Conservation (phyloP, 64 coral and sea anemone genomes). For the Actinia equina region DNA sequence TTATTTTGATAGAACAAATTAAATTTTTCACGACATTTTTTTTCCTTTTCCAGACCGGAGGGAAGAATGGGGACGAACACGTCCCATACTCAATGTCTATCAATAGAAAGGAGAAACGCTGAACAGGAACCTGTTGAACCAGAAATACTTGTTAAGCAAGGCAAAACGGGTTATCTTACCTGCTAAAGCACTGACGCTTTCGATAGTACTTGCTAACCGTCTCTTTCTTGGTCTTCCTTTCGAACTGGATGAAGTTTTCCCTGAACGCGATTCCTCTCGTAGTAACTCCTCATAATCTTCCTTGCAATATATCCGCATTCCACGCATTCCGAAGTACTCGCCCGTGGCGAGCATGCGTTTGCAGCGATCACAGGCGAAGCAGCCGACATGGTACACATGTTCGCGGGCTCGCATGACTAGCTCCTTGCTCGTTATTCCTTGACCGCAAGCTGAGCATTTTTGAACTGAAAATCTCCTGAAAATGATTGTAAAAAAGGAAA, state of each 20-base stretch:
- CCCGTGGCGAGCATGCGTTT: constrained; percentile 97
- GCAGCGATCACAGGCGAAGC: constrained; percentile 98
- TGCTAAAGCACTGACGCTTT: constrained; percentile 58
- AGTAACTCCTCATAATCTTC: constrained; percentile 80
- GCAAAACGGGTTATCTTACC: constrained; percentile 30
- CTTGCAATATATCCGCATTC: constrained; percentile 85
- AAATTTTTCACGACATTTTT: too few species aligned
- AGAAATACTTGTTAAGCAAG: not conserved
- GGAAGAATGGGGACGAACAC: too few species aligned
- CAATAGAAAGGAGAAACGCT: not conserved
- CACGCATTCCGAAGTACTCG: constrained; percentile 97
- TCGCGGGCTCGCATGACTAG: constrained; percentile 97
- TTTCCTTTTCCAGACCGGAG: too few species aligned
- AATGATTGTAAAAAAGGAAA: not conserved
- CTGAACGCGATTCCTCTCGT: constrained; percentile 60
- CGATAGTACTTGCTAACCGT: constrained; percentile 54
- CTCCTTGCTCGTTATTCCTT: constrained; percentile 85
- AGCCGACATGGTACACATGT: constrained; percentile 87
- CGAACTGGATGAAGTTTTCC: constrained; percentile 7
- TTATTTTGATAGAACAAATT: too few species aligned
- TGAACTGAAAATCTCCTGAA: constrained; percentile 81
- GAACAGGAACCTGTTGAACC: not conserved
- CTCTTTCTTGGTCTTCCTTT: constrained; percentile 81
- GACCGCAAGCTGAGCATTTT: constrained; percentile 76
- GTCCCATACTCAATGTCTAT: too few species aligned